Evolutionary conservation across 2,113 vertebrate species (phyloP), one percentile per base, ranked within the genome.

Genomic region (Oreochromis aureus): DNA sequence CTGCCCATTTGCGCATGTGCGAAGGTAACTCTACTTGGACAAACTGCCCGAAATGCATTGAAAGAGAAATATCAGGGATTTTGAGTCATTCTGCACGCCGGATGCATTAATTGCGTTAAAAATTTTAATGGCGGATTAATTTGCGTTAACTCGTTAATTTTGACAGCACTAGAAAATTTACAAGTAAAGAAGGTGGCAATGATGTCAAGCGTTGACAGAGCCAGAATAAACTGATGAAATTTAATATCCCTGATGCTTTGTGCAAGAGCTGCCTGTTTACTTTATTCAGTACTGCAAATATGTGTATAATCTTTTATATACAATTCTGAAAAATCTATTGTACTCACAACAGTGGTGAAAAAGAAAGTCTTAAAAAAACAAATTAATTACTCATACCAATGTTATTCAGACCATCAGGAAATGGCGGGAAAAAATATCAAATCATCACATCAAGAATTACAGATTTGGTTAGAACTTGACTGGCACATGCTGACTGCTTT

Each of bases 91-190:
- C 58, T 61, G 32, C 58, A 18, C 58, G 18, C 58, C 58, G 32
- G 15, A 61, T 6, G 30, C 30, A 2, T 61, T 61, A 32, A 61
- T 61, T 32, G 27, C 27, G 1, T 61, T 61, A 34, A 61, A 34
- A 61, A 61, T 10, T 2, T 19, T 34, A 61, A 10, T 61, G 30
- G 1, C 5, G 1, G 58, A 6, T 61, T 61, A 18, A 61, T 61
- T 34, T 61, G 30, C 1, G 30, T 61, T 61, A 61, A 61, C 0
- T 0, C 0, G 1, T 61, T 61, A 18, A 34, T 34, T 61, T 34
- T 61, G 58, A 34, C 58, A 61, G 8, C 30, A 61, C 58, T 61
- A 61, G 5, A 34, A 61, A 61, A 36, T 63, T 36, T n/a, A 36
- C 59, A 63, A 63, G 59, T 11, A 36, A 36, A 41, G 39, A 41